Percentiles rank a stretch among this genome's conserved stretches.
Evolutionary conservation across 2,888 invertebrate species (phyloP).

Genomic region (Epinotia bilunana): DNA sequence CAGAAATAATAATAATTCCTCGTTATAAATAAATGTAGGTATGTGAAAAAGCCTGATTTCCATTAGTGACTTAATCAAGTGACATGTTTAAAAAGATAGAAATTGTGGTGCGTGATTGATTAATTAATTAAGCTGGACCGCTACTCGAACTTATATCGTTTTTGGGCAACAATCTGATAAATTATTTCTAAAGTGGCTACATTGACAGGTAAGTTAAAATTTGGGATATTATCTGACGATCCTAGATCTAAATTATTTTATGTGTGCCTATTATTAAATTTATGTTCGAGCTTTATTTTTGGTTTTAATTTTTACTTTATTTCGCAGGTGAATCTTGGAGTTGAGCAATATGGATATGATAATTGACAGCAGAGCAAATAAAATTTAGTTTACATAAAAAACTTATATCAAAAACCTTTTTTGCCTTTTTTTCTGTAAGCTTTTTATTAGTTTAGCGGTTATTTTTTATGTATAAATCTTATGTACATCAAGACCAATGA

Average conservation of each 20-base stretch:
- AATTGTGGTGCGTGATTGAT: constrained; percentile 16
- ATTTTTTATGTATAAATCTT: too few species aligned
- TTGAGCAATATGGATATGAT: background rate
- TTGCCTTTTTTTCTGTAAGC: background rate
- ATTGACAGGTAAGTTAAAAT: background rate
- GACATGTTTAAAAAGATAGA: background rate
- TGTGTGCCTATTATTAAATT: background rate
- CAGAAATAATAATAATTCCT: background rate
- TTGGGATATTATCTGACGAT: background rate
- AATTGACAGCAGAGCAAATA: background rate
- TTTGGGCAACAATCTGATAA: background rate
- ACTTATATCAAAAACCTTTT: background rate
- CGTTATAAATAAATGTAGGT: background rate
- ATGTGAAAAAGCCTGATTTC: background rate
- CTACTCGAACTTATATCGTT: background rate
- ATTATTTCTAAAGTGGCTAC: background rate
- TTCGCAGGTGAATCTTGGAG: constrained; percentile 1
- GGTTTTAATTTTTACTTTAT: background rate
- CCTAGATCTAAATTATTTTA: background rate
- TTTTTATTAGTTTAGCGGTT: background rate
- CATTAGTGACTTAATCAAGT: background rate
- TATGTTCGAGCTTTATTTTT: background rate
- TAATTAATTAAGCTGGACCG: constrained; percentile 8
- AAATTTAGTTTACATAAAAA: background rate
- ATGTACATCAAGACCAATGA: background rate